A percentile compares a stretch with the other conserved stretches of the same genome.
These are phyloP conservation scores for Geotria australis DNA, from an alignment of 2,797 vertebrate species.

Conservation along the genomic window DNA sequence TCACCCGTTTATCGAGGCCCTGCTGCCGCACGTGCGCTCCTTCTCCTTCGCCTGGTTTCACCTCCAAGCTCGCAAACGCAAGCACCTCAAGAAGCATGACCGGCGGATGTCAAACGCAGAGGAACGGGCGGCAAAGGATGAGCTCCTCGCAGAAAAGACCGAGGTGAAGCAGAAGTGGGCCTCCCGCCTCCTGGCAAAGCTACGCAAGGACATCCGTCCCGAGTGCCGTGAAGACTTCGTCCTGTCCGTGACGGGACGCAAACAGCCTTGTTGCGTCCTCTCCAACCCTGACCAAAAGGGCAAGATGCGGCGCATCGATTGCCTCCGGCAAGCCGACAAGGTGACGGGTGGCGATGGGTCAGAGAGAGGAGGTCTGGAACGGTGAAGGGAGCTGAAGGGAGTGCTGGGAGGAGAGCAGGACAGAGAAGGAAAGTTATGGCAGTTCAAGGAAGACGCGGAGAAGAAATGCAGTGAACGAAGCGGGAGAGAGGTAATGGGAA, in stretches of 20 bases:
- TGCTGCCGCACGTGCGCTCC: constrained; percentile 87
- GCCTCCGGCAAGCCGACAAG: constrained; percentile 92
- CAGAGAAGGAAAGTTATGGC: no score
- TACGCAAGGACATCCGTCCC: constrained; percentile 93
- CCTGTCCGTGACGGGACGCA: constrained; percentile 87
- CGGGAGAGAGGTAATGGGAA: no score
- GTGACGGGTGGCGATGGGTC: no score
- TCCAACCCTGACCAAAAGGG: constrained; percentile 99
- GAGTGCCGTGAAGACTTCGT: constrained; percentile 98
- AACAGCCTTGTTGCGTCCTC: constrained; percentile 80
- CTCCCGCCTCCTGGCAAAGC: constrained; percentile 77
- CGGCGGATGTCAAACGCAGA: constrained; percentile 99
- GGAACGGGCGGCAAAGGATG: constrained; percentile 90
- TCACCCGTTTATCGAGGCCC: constrained; percentile 97
- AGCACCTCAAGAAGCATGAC: constrained; percentile 99
- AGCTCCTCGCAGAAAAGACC: constrained; percentile 79
- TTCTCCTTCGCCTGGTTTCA: constrained; percentile 99
- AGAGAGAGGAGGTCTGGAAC: no score
- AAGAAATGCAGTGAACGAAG: no score
- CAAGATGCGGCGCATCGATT: constrained; percentile 97
- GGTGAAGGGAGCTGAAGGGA: no score
- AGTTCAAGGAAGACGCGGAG: no score
- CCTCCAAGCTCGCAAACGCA: constrained; percentile 93
- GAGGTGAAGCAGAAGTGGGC: constrained; percentile 99
- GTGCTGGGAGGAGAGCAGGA: no score